phyloP scores from a whole-genome alignment of 2,113 vertebrate species.

The Vicugna pacos region DNA sequence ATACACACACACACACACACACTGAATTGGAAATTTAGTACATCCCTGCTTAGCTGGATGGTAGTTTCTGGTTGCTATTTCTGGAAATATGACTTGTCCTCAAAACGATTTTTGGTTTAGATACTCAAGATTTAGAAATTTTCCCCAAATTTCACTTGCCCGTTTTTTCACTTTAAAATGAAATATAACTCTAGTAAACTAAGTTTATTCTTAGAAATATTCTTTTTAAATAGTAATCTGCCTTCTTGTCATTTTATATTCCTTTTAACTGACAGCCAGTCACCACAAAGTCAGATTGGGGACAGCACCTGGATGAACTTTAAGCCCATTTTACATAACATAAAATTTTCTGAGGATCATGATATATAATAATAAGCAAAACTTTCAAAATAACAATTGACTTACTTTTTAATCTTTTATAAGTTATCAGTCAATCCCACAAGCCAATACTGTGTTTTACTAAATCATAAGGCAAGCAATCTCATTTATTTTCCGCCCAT shows the following conservation, averaged over 20 bases:
- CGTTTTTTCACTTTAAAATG: conserved; percentile 35
- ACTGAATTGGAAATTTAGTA: background rate
- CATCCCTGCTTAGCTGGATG: background rate
- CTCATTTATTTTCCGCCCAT: background rate
- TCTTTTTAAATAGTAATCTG: background rate
- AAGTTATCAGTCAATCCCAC: background rate
- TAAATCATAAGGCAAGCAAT: background rate
- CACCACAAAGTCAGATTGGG: background rate
- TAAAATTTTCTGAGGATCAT: conserved; percentile 3
- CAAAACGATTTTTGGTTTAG: conserved; percentile 42
- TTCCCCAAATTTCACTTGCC: conserved; percentile 22
- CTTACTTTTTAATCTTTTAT: conserved; percentile 38
- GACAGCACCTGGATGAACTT: background rate
- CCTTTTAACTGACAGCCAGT: background rate
- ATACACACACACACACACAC: background rate
- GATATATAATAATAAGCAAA: conserved; percentile 33
- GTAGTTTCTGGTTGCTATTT: conserved; percentile 37
- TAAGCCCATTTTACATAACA: conserved; percentile 11
- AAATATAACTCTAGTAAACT: conserved; percentile 9
- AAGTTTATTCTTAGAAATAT: conserved; percentile 22
- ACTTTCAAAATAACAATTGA: conserved; percentile 37
- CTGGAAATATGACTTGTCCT: conserved; percentile 35
- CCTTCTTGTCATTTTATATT: background rate
- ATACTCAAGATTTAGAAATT: background rate
- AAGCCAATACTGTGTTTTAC: background rate